phyloP scores from a whole-genome alignment of 1,140 invertebrate genomes.

The Cephus cinctus region DNA sequence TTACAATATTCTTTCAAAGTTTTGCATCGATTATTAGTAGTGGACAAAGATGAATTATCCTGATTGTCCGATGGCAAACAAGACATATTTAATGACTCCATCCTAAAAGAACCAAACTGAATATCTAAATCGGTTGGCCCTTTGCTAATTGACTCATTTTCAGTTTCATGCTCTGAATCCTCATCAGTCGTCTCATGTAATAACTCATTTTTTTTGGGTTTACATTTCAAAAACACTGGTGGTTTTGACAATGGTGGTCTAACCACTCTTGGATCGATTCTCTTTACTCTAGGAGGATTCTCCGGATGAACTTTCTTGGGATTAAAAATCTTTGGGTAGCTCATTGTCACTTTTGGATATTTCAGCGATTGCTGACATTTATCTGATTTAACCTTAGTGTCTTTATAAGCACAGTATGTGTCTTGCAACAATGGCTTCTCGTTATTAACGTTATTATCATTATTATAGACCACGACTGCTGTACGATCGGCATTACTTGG shows the following conservation, averaged over 20 bases:
- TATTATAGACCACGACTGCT: not conserved
- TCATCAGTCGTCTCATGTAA: slow-evolving; percentile 15
- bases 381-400: slow-evolving; percentile 18
- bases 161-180: slow-evolving; percentile 2
- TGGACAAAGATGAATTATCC: not conserved
- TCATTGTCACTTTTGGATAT: slow-evolving; percentile 36
- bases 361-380: slow-evolving; percentile 19
- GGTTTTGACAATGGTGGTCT: slow-evolving; percentile 37
- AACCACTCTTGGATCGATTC: slow-evolving; percentile 21
- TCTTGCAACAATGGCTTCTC: too few relatives aligned
- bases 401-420: slow-evolving; percentile 15
- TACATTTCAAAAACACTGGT: slow-evolving; percentile 44
- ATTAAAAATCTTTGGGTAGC: slow-evolving; percentile 34
- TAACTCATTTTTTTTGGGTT: slow-evolving; percentile 22
- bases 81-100: slow-evolving; percentile 28
- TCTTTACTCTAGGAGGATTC: slow-evolving; percentile 24
- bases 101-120: slow-evolving; percentile 40
- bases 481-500: slow-evolving; percentile 1
- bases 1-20: slow-evolving; percentile 45
- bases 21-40: slow-evolving; percentile 21
- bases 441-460: too few relatives aligned
- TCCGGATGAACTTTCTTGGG: slow-evolving; percentile 13
- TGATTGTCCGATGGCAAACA: slow-evolving; percentile 20
- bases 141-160: slow-evolving; percentile 3
- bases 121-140: slow-evolving; percentile 52